Evolutionary conservation across 2,888 invertebrate genomes (phyloP).

Genomic region (Masnerella sp.): DNA sequence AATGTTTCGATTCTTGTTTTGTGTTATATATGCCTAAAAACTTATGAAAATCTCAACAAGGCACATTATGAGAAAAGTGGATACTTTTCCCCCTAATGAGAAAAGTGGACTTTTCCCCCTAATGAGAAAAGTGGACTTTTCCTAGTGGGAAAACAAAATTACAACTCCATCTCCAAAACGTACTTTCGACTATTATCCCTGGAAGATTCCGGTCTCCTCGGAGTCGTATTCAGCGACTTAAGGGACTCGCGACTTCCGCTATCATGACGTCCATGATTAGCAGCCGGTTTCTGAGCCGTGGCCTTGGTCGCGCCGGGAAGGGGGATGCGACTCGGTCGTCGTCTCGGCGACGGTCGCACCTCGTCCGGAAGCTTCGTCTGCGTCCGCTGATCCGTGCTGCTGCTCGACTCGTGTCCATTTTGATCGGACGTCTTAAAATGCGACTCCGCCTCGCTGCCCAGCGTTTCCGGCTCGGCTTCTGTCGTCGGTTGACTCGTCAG

Average conservation of each 20-base stretch:
- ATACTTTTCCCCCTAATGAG: too few species aligned
- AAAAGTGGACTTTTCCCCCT: too few species aligned
- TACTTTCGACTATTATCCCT: conserved; percentile 73
- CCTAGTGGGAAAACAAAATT: too few species aligned
- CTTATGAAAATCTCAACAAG: too few species aligned
- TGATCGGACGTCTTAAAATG: conserved; percentile 66
- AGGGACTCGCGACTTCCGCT: conserved; percentile 72
- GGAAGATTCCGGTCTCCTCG: conserved; percentile 36
- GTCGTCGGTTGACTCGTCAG: conserved; percentile 76
- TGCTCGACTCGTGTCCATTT: conserved; percentile 79
- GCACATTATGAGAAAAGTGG: too few species aligned
- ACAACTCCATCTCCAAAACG: too few species aligned
- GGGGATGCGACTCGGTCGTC: conserved; percentile 86
- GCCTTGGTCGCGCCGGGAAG: conserved; percentile 79
- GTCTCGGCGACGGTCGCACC: conserved; percentile 76
- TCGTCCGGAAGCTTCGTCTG: conserved; percentile 57
- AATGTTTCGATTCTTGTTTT: too few species aligned
- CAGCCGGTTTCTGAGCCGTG: conserved; percentile 83
- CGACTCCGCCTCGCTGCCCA: conserved; percentile 11
- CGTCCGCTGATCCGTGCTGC: conserved; percentile 73
- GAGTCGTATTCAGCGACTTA: conserved; percentile 69
- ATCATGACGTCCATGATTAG: conserved; percentile 75
- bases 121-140: too few species aligned
- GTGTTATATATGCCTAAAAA: too few species aligned
- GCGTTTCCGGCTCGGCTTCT: conserved; percentile 75